phyloP scores from a whole-genome alignment of 2,888 invertebrate genomes.

The Pseudoips prasinana region DNA sequence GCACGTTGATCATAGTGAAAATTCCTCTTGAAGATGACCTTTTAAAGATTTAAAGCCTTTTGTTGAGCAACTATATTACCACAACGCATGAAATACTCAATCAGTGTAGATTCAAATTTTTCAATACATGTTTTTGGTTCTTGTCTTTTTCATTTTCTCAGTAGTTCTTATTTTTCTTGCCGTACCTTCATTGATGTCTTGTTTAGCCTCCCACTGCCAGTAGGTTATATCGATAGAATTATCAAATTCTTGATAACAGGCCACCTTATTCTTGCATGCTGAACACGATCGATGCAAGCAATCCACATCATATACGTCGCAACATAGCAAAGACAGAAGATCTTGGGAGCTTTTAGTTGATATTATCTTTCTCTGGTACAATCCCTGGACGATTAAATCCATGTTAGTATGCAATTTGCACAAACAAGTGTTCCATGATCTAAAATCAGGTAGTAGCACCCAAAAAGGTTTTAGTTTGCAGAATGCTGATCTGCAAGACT shows the following conservation, averaged over 20 bases:
- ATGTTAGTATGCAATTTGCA: background rate
- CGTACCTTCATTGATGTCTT: slow-evolving; percentile 1
- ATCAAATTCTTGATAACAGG: too few species aligned
- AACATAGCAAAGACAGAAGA: too few species aligned
- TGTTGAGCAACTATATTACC: slow-evolving; percentile 1
- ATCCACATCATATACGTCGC: too few species aligned
- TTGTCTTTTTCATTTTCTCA: slow-evolving; percentile 2
- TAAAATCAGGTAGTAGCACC: background rate
- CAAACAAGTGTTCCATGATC: too few species aligned
- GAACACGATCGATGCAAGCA: too few species aligned
- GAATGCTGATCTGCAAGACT: too few species aligned
- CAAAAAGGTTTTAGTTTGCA: background rate
- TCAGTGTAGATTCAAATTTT: background rate
- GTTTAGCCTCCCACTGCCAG: too few species aligned
- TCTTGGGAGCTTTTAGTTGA: slow-evolving; percentile 1
- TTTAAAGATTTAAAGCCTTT: background rate
- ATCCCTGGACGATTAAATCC: background rate
- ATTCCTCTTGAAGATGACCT: background rate
- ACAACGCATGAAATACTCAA: background rate
- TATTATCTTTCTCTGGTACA: too few species aligned
- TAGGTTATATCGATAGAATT: too few species aligned
- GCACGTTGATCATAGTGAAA: too few species aligned
- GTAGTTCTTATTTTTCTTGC: slow-evolving; percentile 1
- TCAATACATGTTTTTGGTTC: background rate
- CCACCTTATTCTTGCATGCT: too few species aligned